Percentiles rank a stretch among this genome's conserved stretches.
These are phyloP conservation scores for Philopotamus ludificatus DNA, from an alignment of 1,140 invertebrate species.

Conservation along the genomic window DNA sequence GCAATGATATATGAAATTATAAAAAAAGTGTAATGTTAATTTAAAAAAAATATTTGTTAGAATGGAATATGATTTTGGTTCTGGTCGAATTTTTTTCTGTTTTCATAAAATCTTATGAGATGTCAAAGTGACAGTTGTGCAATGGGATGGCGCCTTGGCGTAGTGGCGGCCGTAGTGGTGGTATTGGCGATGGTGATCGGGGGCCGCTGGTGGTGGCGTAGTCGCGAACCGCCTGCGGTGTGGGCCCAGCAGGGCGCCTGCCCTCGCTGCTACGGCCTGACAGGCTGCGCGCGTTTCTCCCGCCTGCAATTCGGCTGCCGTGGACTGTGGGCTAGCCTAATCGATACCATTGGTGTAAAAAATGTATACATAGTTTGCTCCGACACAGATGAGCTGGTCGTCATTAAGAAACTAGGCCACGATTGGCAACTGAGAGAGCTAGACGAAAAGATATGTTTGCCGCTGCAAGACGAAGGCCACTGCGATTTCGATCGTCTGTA, in stretches of 20 bases:
- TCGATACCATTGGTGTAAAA: not conserved
- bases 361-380: slow-evolving; percentile 13
- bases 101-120: too few species aligned
- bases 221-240: not conserved
- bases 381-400: not conserved
- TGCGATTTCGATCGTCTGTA: not conserved
- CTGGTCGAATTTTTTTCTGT: not conserved
- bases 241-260: slow-evolving; percentile 19
- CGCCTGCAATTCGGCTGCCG: not conserved
- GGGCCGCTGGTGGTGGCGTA: not conserved
- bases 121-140: not conserved
- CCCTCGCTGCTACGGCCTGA: slow-evolving; percentile 34
- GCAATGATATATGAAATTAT: not conserved
- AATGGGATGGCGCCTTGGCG: not conserved
- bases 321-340: not conserved
- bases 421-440: slow-evolving; percentile 28
- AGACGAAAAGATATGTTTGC: slow-evolving; percentile 24
- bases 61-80: too few species aligned
- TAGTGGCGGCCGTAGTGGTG: not conserved
- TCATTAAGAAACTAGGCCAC: slow-evolving; percentile 33
- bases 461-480: not conserved
- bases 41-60: not conserved
- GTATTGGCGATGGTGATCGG: not conserved
- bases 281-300: slow-evolving; percentile 16
- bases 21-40: not conserved